Evolutionary conservation across 2,113 vertebrate species (phyloP).

Genomic region (Gymnobelideus leadbeateri): DNA sequence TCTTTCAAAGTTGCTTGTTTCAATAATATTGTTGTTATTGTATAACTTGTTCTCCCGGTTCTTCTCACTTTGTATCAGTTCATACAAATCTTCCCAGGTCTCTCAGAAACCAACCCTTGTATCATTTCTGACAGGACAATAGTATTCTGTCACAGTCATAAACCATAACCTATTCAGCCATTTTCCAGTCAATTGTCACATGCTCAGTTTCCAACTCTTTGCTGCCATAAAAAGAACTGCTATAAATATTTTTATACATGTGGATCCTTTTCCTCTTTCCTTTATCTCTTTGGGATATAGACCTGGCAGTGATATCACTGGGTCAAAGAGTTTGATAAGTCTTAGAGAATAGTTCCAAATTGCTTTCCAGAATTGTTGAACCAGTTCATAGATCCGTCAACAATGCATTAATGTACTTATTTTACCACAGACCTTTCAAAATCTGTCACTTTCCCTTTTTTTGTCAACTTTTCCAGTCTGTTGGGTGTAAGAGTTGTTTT

Average conservation of each 20-base stretch:
- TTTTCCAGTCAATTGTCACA: not conserved
- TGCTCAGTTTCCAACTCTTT: not conserved
- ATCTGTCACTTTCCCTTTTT: not conserved
- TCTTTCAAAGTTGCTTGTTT: not conserved
- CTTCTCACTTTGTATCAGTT: not conserved
- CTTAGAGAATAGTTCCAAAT: not conserved
- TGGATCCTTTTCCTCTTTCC: not conserved
- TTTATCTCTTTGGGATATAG: not conserved
- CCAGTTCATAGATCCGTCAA: not conserved
- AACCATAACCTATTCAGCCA: not conserved
- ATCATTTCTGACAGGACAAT: not conserved
- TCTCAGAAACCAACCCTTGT: not conserved
- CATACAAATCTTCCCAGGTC: not conserved
- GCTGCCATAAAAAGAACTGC: not conserved
- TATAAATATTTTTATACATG: not conserved
- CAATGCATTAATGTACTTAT: too few relatives aligned
- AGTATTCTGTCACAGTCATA: not conserved
- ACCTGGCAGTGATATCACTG: not conserved
- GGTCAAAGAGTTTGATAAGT: not conserved
- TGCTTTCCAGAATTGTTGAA: not conserved
- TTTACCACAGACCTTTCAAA: not conserved
- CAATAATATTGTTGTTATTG: not conserved
- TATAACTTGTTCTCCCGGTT: not conserved
- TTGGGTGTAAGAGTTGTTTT: too few relatives aligned
- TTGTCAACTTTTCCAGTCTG: too few relatives aligned